Conservation (phyloP, 30 jellyfish, hydroid and myxozoan species). For the Turritopsis rubra region DNA sequence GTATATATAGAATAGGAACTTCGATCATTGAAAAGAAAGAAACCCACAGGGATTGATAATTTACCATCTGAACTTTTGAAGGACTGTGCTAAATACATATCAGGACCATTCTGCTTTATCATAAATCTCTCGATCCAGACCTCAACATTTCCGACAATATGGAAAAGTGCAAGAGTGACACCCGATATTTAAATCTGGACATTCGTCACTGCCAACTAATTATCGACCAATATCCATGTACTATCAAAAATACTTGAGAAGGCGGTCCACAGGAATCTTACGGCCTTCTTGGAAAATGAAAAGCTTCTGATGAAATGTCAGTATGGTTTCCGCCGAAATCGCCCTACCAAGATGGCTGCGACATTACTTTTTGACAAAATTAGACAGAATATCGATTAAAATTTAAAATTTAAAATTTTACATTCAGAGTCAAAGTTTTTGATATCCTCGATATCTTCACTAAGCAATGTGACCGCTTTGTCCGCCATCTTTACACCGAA, state of each 20-base stretch:
- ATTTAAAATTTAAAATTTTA: too few species aligned
- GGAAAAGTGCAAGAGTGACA: slow-evolving; percentile 12
- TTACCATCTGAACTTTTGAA: not conserved
- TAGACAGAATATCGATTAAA: not conserved
- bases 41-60: not conserved
- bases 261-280: slow-evolving; percentile 12
- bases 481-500: too few species aligned
- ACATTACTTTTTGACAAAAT: not conserved
- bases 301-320: not conserved
- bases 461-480: too few species aligned
- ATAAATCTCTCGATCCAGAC: slow-evolving; percentile 4
- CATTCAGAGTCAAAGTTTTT: too few species aligned
- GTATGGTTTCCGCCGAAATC: slow-evolving; percentile 4
- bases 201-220: slow-evolving; percentile 5
- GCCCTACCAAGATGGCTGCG: slow-evolving; percentile 3
- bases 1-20: not conserved
- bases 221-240: not conserved
- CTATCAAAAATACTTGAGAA: slow-evolving; percentile 6
- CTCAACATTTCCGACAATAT: not conserved
- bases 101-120: not conserved
- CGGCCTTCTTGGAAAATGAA: slow-evolving; percentile 5
- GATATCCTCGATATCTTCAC: too few species aligned
- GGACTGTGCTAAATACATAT: slow-evolving; percentile 1
- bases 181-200: not conserved
- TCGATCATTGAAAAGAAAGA: slow-evolving; percentile 9